Conservation (phyloP, 2,888 invertebrate species). For the Nomada flava region DNA sequence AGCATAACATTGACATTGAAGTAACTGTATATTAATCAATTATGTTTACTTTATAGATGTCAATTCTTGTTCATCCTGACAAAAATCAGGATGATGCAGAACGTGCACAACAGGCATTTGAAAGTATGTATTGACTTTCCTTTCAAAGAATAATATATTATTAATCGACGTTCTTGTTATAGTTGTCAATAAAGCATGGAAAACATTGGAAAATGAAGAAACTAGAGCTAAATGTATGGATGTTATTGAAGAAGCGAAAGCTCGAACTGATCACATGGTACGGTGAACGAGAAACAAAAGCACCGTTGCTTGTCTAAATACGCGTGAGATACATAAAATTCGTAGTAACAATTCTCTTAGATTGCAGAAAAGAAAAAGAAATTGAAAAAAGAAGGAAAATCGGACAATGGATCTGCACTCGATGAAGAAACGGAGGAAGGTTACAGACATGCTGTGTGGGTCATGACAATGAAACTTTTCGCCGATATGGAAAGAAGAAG, state of each 20-base stretch:
- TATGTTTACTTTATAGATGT: slow-evolving; percentile 87
- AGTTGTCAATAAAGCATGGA: slow-evolving; percentile 97
- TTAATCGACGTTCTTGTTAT: slow-evolving; percentile 60
- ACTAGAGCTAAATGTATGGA: slow-evolving; percentile 97
- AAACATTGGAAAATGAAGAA: slow-evolving; percentile 97
- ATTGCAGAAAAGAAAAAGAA: slow-evolving; percentile 97
- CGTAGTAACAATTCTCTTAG: slow-evolving; percentile 84
- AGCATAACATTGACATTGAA: background rate
- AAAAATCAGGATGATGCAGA: slow-evolving; percentile 99
- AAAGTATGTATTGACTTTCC: slow-evolving; percentile 85
- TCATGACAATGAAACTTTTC: slow-evolving; percentile 98
- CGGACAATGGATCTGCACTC: slow-evolving; percentile 87
- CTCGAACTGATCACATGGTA: slow-evolving; percentile 96
- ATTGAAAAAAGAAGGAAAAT: slow-evolving; percentile 95
- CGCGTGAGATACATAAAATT: background rate
- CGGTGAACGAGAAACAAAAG: background rate
- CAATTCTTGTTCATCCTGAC: slow-evolving; percentile 99
- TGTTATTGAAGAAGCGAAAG: slow-evolving; percentile 98
- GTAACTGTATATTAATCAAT: slow-evolving; percentile 7
- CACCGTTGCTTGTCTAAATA: background rate
- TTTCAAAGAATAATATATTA: background rate
- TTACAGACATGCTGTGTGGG: slow-evolving; percentile 97
- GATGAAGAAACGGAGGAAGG: slow-evolving; percentile 95
- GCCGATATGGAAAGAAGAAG: slow-evolving; percentile 98
- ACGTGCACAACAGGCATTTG: slow-evolving; percentile 96